phyloP scores from a whole-genome alignment of 2,113 vertebrate genomes.

The Trochalopteron elliotii region DNA sequence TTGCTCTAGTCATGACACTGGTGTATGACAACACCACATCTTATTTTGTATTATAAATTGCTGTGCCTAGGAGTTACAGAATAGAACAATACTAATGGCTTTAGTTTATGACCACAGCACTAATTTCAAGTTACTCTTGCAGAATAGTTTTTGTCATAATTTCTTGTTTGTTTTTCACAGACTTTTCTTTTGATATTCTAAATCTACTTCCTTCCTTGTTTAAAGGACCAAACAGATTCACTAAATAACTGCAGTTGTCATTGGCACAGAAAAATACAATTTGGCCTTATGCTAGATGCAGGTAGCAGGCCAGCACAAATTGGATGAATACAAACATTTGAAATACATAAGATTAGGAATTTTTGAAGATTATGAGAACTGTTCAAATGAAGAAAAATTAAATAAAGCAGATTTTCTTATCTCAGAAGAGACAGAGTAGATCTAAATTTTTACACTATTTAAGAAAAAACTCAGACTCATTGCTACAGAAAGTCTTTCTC shows the following conservation, averaged over 20 bases:
- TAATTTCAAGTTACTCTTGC: neutral
- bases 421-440: neutral
- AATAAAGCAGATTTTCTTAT: neutral
- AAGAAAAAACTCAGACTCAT: neutral
- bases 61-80: neutral
- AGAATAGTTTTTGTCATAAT: neutral
- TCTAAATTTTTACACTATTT: neutral
- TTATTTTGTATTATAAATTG: neutral
- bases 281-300: neutral
- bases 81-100: neutral
- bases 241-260: neutral
- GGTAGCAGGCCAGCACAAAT: neutral
- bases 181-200: neutral
- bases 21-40: neutral
- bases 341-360: neutral
- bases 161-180: neutral
- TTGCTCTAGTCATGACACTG: neutral
- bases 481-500: neutral
- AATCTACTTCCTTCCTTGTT: neutral
- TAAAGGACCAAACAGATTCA: accelerated
- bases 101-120: neutral
- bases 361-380: neutral
- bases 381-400: neutral
- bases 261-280: neutral
- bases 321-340: neutral